Evolutionary conservation across 2,888 invertebrate species (phyloP).

Genomic region (Drosophila aldrichi): DNA sequence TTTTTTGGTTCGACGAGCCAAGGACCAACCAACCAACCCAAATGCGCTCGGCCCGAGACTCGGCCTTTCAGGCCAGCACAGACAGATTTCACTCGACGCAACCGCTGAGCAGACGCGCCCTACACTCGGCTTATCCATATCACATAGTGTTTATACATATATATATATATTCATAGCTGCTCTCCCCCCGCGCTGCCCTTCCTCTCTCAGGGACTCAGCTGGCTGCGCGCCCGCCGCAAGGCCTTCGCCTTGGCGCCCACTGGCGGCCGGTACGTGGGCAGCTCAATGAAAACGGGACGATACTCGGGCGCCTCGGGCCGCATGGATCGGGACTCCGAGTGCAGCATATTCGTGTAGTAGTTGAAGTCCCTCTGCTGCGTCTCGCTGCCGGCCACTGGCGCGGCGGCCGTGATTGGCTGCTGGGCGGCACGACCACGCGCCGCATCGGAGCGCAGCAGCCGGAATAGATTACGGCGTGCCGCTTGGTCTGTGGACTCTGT

Average conservation of each 20-base stretch:
- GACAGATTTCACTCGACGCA: slow-evolving; percentile 12
- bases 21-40: slow-evolving; percentile 1
- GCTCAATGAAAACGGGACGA: slow-evolving; percentile 86
- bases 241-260: slow-evolving; percentile 14
- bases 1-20: slow-evolving; percentile 29
- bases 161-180: slow-evolving; percentile 35
- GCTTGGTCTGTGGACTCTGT: slow-evolving; percentile 49
- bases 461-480: slow-evolving; percentile 80
- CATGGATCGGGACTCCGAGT: slow-evolving; percentile 74
- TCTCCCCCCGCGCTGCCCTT: not conserved
- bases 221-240: slow-evolving; percentile 36
- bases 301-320: slow-evolving; percentile 80
- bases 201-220: slow-evolving; percentile 27
- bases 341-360: slow-evolving; percentile 82
- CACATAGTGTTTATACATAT: slow-evolving; percentile 60
- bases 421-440: slow-evolving; percentile 33
- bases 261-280: slow-evolving; percentile 87
- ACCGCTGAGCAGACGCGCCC: slow-evolving; percentile 25
- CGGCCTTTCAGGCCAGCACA: slow-evolving; percentile 8
- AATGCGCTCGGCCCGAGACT: not conserved
- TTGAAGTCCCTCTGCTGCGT: slow-evolving; percentile 55
- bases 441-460: slow-evolving; percentile 67
- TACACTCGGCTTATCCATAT: slow-evolving; percentile 61
- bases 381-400: not conserved
- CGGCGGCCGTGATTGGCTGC: not conserved